Percentiles rank a stretch among this genome's conserved stretches.
Conservation (phyloP, 92 coral and sea anemone species). For the Anthopleura xanthogrammica region DNA sequence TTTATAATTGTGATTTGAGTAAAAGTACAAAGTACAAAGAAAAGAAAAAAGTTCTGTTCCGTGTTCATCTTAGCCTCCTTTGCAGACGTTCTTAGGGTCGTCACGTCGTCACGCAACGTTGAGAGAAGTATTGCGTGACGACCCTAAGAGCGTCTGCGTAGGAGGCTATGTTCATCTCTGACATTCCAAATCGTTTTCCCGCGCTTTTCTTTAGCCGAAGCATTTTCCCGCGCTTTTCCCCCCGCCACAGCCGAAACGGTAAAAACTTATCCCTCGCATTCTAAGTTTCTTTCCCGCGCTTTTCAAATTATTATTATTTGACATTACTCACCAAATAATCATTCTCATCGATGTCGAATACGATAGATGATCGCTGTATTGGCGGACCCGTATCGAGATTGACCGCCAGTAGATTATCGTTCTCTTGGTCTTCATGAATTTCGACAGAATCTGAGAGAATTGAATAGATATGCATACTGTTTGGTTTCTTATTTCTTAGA, state of each 20-base stretch:
- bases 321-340: constrained; percentile 70
- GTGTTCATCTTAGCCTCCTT: no score
- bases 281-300: not conserved
- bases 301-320: not conserved
- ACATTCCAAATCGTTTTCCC: not conserved
- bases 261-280: not conserved
- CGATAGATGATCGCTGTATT: constrained; percentile 72
- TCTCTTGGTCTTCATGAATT: constrained; percentile 58
- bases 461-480: not conserved
- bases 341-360: constrained; percentile 79
- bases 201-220: not conserved
- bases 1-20: no score
- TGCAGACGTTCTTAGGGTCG: no score
- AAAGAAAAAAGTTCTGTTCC: no score
- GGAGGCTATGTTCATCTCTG: no score
- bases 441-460: constrained; percentile 32
- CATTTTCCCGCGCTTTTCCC: not conserved
- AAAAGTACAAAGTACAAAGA: no score
- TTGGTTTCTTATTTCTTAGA: not conserved
- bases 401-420: constrained; percentile 46
- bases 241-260: not conserved
- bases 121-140: no score
- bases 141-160: no score
- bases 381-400: constrained; percentile 24
- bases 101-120: no score